A percentile compares a stretch with the other conserved stretches of the same genome.
phyloP scores from a whole-genome alignment of 2,888 invertebrate genomes.

The Cosmia trapezina region DNA sequence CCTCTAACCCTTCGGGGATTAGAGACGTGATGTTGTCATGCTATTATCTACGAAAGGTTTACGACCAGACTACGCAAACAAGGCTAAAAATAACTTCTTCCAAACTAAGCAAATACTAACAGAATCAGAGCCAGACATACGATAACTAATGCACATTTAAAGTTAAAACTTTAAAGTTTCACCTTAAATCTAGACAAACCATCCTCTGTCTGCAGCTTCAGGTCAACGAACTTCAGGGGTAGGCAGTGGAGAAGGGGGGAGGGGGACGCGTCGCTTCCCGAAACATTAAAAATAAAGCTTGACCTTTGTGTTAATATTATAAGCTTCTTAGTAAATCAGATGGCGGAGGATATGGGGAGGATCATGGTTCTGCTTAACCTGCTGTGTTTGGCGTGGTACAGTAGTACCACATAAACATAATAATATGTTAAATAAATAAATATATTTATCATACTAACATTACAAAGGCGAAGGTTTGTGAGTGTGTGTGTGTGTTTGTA shows the following conservation, averaged over 20 bases:
- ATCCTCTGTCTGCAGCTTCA: slow-evolving; percentile 72
- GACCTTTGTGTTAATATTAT: slow-evolving; percentile 59
- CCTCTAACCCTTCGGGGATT: too few relatives aligned
- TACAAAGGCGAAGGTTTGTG: too few relatives aligned
- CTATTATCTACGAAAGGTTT: not conserved
- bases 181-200: slow-evolving; percentile 73
- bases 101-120: slow-evolving; percentile 10
- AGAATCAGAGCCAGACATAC: slow-evolving; percentile 49
- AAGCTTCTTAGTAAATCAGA: slow-evolving; percentile 46
- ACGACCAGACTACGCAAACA: not conserved
- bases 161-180: slow-evolving; percentile 66
- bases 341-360: not conserved
- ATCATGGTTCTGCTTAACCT: not conserved
- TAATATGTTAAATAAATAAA: too few relatives aligned
- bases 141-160: slow-evolving; percentile 70
- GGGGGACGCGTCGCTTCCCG: slow-evolving; percentile 66
- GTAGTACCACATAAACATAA: too few relatives aligned
- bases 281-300: slow-evolving; percentile 71
- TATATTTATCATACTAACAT: too few relatives aligned
- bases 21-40: too few relatives aligned
- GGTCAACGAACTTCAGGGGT: slow-evolving; percentile 70
- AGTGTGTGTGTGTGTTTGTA: too few relatives aligned
- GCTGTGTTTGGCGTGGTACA: not conserved
- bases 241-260: slow-evolving; percentile 27
- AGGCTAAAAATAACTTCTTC: not conserved